Base-by-base conservation (phyloP, 2,888 invertebrate genomes). In the Drosophila silvestris region DNA sequence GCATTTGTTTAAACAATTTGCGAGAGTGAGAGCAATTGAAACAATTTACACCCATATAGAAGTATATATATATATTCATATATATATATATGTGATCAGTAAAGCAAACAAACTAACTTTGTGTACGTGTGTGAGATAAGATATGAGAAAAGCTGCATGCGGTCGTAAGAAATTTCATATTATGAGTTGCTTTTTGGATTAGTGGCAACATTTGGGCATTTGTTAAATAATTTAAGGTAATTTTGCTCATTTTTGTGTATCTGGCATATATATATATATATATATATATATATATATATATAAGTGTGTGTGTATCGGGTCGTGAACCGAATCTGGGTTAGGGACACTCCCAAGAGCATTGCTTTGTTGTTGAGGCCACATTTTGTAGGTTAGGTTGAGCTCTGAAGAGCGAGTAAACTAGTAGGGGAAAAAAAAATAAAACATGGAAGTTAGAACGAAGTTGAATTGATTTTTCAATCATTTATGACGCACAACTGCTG, bases 1-100 rank as follows among this genome's bases (percentile, higher is more conserved):
- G 33, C 68, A 84, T 66, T 84, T 90, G 86, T 81, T 84, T 77
- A 87, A 90, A 88, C 54, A 81, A 78, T 62, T 69, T 64, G 37
- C 60, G 64, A 51, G 54, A 60, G 66, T 57, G 61, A 62, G 63
- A 67, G 57, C 52, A 62, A 53, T 54, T 51, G 50, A 63, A 54
- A 61, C 30, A 73, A 76, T 62, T 70, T 56, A 50, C 53, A 33
- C 41, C 47, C 22, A n/a, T 47, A 10, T 63, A 32, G 57, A 35
- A 52, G 44, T 33, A 16, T 47, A 28, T 51, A 41, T 28, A 22
- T 39, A 16, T 71, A n/a, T 54, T 26, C 7, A 12, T 69, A n/a
- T 58, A 30, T n/a, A 19, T 19, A 41, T 60, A 32, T 60, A 10
- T 69, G 54, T 37, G 54, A 70, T 72, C 57, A 75, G 69, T 50